Evolutionary conservation across 2,113 vertebrate species (phyloP).

Genomic region (Myotis lucifugus): DNA sequence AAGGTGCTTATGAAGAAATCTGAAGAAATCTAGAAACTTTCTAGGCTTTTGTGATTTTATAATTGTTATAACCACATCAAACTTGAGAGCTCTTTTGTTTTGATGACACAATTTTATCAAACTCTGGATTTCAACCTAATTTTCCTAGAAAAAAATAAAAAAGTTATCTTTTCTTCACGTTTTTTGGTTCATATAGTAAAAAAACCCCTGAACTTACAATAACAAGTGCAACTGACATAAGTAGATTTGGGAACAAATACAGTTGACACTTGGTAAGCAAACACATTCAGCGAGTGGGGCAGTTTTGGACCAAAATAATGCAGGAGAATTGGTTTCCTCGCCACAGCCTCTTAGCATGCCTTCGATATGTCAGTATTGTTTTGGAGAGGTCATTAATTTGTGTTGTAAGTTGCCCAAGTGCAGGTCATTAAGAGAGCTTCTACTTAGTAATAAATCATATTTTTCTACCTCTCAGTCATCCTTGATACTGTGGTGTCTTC

Average conservation of each 20-base stretch:
- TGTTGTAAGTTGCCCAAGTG: neutral
- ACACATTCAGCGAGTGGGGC: no score
- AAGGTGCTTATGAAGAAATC: neutral
- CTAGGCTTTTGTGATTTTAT: neutral
- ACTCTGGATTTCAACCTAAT: neutral
- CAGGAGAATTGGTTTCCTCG: neutral
- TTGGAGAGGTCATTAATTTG: neutral
- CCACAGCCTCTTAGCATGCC: neutral
- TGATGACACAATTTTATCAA: slow-evolving; percentile 11
- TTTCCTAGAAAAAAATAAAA: neutral
- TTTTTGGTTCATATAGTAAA: neutral
- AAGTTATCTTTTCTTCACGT: neutral
- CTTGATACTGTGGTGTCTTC: neutral
- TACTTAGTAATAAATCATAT: neutral
- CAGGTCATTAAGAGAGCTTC: neutral
- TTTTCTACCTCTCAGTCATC: neutral
- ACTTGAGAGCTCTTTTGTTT: neutral
- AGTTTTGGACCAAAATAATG: no score
- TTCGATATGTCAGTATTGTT: neutral
- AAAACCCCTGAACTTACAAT: neutral
- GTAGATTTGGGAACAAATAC: neutral
- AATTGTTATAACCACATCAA: neutral
- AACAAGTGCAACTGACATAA: neutral
- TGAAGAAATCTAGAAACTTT: neutral
- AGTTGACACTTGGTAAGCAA: neutral